A percentile compares a stretch with the other conserved stretches of the same genome.
Conservation (phyloP, 2,888 invertebrate species). For the Emmelina monodactyla region DNA sequence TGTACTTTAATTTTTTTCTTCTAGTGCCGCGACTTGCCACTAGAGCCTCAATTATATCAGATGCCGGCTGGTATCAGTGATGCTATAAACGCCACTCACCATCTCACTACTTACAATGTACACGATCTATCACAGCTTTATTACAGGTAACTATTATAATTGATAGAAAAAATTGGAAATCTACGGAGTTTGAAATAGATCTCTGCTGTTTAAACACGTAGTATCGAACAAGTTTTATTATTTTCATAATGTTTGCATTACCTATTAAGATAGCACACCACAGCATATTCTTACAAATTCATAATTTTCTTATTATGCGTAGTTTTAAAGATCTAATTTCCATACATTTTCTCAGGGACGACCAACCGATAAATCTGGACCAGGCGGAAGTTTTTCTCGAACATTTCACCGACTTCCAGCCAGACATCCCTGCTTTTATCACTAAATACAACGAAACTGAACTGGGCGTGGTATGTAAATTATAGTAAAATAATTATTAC, state of each 20-base stretch:
- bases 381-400: slow-evolving; percentile 4
- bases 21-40: slow-evolving; percentile 46
- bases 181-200: no score
- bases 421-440: slow-evolving; percentile 13
- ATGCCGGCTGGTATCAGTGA: slow-evolving; percentile 23
- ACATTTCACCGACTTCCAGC: slow-evolving; percentile 5
- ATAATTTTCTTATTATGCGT: no score
- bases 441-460: slow-evolving; percentile 10
- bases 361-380: slow-evolving; percentile 14
- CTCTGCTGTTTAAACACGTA: no score
- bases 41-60: slow-evolving; percentile 31
- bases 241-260: no score
- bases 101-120: slow-evolving; percentile 16
- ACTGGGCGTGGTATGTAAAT: slow-evolving; percentile 14
- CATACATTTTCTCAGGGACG: slow-evolving; percentile 13
- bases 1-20: no score
- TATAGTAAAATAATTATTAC: slow-evolving; percentile 9
- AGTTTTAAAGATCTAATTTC: not conserved
- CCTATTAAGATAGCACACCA: no score
- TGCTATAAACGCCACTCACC: slow-evolving; percentile 17
- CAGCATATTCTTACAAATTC: no score
- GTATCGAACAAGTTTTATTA: no score
- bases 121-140: slow-evolving; percentile 27
- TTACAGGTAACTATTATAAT: not conserved
- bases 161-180: no score